Base-by-base conservation (phyloP, 2,797 vertebrate species). In the Emys orbicularis region DNA sequence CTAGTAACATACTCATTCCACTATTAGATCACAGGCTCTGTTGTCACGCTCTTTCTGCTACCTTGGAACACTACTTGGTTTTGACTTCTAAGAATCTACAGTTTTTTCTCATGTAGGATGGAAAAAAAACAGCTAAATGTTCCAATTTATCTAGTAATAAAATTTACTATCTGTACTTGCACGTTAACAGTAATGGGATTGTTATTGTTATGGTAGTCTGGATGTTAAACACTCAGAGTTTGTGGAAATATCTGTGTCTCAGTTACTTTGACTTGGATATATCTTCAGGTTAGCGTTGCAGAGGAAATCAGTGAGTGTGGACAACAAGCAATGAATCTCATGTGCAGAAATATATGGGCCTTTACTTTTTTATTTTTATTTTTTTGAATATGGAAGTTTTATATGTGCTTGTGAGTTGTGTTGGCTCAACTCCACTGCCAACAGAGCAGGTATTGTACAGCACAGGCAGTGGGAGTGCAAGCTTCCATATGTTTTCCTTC, bases 61-160 rank as follows among this genome's bases (percentile, higher is more conserved):
- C 29, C 41, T 72, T n/a, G 29, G 34, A n/a, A 56, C 0, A 0
- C 6, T 29, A 0, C 21, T 18, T 44, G 11, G 9, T 16, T 61
- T 79, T 81, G 50, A 47, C 11, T 6, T 83, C 25, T 68, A 61
- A 68, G 59, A 11, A 7, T 6, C 19, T 4, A 12, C 13, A 57
- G 53, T 87, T 41, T 85, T 49, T 49, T 50, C 27, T 6, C 72
- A n/a, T 41, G 47, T 80, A 16, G 79, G 44, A 49, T 37, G 61
- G 50, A 47, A 44, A 61, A 49, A 37, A 31, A 5, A 49, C 31
- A 3, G 12, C 6, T 37, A 1, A 11, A 0, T 0, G 21, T 41
- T 4, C 3, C 0, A 0, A 3, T 47, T 47, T 47, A 47, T 19
- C 37, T 56, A 59, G 34, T 59, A 47, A 57, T 87, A 4, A 29